phyloP scores from a whole-genome alignment of 2,888 invertebrate species.

The Cylloceria caligata region DNA sequence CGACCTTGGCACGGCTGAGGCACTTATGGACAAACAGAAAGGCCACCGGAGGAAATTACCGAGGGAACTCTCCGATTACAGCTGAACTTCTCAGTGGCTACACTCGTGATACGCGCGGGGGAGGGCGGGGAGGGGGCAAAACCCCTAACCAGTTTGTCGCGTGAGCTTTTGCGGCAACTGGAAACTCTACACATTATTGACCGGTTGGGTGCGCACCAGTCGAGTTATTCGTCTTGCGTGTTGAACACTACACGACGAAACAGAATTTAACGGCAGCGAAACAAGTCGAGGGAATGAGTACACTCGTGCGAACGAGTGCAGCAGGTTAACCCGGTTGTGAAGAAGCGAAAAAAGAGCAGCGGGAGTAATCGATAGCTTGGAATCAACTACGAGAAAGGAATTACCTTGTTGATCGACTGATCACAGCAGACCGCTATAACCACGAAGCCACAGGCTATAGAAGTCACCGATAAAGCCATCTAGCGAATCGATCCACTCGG shows the following conservation, averaged over 20 bases:
- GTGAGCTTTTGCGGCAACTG: constrained; percentile 23
- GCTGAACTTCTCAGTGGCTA: neutral
- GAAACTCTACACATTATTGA: constrained; percentile 29
- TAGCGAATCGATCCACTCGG: constrained; percentile 23
- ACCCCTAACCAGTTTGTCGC: constrained; percentile 15
- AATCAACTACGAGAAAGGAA: constrained; percentile 18
- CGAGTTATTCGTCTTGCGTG: constrained; percentile 6
- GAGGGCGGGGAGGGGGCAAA: neutral
- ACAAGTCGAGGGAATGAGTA: constrained; percentile 28
- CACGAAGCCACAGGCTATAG: constrained; percentile 7
- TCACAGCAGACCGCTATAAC: neutral
- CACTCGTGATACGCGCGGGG: constrained; percentile 6
- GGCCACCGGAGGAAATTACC: neutral
- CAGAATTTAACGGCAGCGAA: neutral
- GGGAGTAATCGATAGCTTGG: constrained; percentile 11
- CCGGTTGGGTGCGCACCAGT: constrained; percentile 25
- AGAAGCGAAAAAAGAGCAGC: constrained; percentile 13
- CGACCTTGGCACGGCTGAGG: constrained; percentile 1
- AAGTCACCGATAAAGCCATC: neutral
- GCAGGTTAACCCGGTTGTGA: constrained; percentile 18
- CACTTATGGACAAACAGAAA: constrained; percentile 17
- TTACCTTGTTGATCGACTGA: constrained; percentile 24
- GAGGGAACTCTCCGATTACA: constrained; percentile 11
- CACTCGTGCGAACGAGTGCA: constrained; percentile 16
- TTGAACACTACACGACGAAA: neutral